These are phyloP conservation scores for fruit fly (Drosophila melanogaster) DNA, from an alignment of 1,140 invertebrate genomes.

Conservation along the genomic window DNA sequence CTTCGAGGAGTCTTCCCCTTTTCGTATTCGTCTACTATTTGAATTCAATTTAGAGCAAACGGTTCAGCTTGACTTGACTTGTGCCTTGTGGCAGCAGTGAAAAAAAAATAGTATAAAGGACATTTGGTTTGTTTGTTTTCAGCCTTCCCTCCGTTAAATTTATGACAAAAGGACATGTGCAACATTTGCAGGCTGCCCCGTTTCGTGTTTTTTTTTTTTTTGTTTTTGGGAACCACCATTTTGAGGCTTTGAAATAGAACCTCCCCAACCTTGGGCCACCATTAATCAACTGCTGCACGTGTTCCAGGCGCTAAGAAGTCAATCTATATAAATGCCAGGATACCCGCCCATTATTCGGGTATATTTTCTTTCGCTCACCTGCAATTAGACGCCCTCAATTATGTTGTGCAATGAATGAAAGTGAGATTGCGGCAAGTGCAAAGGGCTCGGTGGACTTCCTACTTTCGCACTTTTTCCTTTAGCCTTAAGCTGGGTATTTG, in stretches of 20 bases:
- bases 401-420: conserved; percentile 82
- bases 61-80: conserved; percentile 73
- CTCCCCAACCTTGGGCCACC: not conserved
- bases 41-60: conserved; percentile 82
- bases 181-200: conserved; percentile 41
- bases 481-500: conserved; percentile 1
- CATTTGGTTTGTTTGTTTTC: conserved; percentile 61
- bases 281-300: conserved; percentile 76
- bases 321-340: conserved; percentile 55
- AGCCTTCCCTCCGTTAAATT: conserved; percentile 31
- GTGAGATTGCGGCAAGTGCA: conserved; percentile 63
- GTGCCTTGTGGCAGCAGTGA: conserved; percentile 53
- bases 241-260: conserved; percentile 21
- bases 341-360: conserved; percentile 8
- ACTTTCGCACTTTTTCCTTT: conserved; percentile 59
- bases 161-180: conserved; percentile 78
- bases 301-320: conserved; percentile 78
- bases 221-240: conserved; percentile 52
- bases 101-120: conserved; percentile 19
- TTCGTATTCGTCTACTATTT: conserved; percentile 50
- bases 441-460: conserved; percentile 46
- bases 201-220: conserved; percentile 8
- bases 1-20: conserved; percentile 44
- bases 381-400: conserved; percentile 62
- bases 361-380: conserved; percentile 20